Percentiles rank a stretch among this genome's conserved stretches.
These are phyloP conservation scores for Cyanocitta stelleri DNA, from an alignment of 2,113 vertebrate genomes.

Conservation along the genomic window DNA sequence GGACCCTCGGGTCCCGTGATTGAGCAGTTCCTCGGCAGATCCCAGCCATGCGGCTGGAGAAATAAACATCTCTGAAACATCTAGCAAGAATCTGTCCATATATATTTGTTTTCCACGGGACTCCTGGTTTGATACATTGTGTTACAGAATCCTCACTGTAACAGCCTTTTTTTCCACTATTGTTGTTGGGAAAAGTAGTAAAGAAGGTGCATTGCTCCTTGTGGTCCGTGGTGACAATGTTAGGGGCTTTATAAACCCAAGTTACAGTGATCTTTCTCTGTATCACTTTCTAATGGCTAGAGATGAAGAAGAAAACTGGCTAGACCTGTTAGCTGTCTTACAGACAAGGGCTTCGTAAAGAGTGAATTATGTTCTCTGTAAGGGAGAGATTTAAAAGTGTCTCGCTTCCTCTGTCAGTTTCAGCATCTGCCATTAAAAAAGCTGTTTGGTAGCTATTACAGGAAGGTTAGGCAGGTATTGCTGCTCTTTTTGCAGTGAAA, in stretches of 20 bases:
- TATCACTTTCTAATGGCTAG: neutral
- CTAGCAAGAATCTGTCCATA: too few relatives aligned
- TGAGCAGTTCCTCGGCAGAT: too few relatives aligned
- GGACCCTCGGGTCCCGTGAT: too few relatives aligned
- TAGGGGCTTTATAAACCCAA: neutral
- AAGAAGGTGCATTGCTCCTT: neutral
- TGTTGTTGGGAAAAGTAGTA: neutral
- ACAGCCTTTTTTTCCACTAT: too few relatives aligned
- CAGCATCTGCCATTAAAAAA: neutral
- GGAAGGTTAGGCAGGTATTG: neutral
- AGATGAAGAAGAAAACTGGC: neutral
- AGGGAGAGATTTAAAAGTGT: neutral
- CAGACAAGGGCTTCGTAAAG: neutral
- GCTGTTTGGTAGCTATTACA: neutral
- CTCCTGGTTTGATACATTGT: too few relatives aligned
- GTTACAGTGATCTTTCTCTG: neutral
- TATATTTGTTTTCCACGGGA: too few relatives aligned
- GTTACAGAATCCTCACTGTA: too few relatives aligned
- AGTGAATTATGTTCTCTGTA: neutral
- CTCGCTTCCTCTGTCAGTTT: neutral
- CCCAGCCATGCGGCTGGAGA: too few relatives aligned
- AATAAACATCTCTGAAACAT: too few relatives aligned
- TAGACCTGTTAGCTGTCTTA: neutral
- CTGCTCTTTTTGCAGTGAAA: neutral
- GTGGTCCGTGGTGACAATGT: neutral